Base-by-base conservation (phyloP, 2,797 vertebrate genomes). In the Sebastes iracundus region DNA sequence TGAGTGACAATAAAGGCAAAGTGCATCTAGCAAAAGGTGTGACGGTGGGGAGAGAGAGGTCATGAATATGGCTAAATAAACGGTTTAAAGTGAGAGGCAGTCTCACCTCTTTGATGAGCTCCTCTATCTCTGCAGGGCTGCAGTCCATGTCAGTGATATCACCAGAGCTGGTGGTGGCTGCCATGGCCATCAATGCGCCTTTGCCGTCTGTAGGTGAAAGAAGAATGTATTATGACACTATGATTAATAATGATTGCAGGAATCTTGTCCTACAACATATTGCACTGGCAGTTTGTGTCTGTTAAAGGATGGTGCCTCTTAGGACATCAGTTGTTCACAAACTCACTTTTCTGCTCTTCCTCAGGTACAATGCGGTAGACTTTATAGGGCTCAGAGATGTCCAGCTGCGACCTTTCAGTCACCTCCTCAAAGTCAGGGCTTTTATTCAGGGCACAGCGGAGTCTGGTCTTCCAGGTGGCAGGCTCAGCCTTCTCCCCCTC, bases 391-490 rank as follows among this genome's bases (percentile, higher is more conserved):
- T 99, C 99, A 0, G 99, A 99, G 78, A 99, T 99, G 95, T 99
- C 99, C 84, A 99, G 93, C 90, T 99, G 99, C 20, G 98, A 99
- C 80, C 98, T 96, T 7, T 99, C 99, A 0, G 98, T 97, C 88
- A 97, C 98, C 95, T 99, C 99, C 94, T 99, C 98, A 60, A 99
- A 99, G 90, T 99, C 99, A 0, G 99, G 98, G 90, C 99, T 99
- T 93, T 99, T 99, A 92, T 99, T 99, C n/a, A 99, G 91, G 1
- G 99, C 99, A 2, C 99, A 99, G 73, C 99, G 98, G 9, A 99
- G 96, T 62, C 99, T 96, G 0, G 99, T 99, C 95, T 99, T 99
- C 99, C 99, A 99, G 0, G 99, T 99, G 27, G 99, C 98, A 0
- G 99, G 99, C 62, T 99, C 99, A 0, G 99, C 98, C 86, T 98